Base-by-base conservation (phyloP, 2,113 vertebrate genomes). In the Brienomyrus brachyistius region DNA sequence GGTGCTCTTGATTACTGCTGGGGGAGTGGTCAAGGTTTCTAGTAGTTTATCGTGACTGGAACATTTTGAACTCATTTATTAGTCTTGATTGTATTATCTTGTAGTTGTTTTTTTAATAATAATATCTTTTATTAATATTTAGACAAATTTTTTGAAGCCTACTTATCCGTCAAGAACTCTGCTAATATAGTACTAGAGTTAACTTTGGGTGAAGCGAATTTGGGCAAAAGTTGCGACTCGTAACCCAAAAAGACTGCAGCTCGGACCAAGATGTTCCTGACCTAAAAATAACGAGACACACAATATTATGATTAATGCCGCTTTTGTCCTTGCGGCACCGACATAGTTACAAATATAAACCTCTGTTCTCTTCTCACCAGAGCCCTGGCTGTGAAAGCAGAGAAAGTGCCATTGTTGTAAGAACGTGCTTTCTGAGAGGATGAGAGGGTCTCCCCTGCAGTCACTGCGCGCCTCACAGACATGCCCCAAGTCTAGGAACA, bases 201-300 rank as follows among this genome's bases (percentile, higher is more conserved):
- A 43, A 80, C 35, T 7, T 80, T 80, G 6, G 74, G 35, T 19
- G 23, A 62, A 62, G 56, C 56, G 8, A 27, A 70, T 70, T 70
- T 70, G 10, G 27, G 31, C 70, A 80, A 43, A 80, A 35, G 15
- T 43, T 80, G 74, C 6, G 6, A 40, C 74, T 43, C 88, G 92
- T 89, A 90, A 92, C 90, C 90, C 80, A 91, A 89, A 88, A 86
- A 88, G 85, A n/a, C 89, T 91, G 87, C 31, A 88, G 70, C 90
- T 90, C 90, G 86, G 92, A 59, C 90, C 90, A 89, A 92, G 91
- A 40, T 91, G 91, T 87, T 92, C 92, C 93, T 0, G 74, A 90
- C 91, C 92, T 91, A 94, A 93, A 94, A 94, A 95, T 92, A 94
- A 90, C 43, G 45, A 70, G 89, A 91, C 40, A 91, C 88, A 92